Conservation (phyloP, 2,113 vertebrate genomes). For the Strix uralensis region DNA sequence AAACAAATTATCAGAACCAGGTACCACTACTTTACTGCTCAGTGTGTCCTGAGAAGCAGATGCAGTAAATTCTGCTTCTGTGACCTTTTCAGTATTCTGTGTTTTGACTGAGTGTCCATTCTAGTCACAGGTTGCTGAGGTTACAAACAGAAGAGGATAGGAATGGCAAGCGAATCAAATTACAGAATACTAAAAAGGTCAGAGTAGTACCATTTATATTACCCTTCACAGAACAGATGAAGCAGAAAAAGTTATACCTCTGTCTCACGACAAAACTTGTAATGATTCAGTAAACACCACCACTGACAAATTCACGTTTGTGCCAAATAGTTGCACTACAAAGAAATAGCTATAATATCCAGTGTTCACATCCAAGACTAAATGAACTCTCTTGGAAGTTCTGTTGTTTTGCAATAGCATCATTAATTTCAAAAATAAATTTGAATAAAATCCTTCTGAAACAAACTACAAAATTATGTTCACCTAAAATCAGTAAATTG, state of each 20-base stretch:
- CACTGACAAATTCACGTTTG: conserved; percentile 27
- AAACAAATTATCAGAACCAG: conserved; percentile 37
- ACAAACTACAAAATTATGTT: background rate
- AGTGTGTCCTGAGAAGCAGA: conserved; percentile 31
- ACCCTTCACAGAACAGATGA: conserved; percentile 59
- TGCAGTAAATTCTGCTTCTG: conserved; percentile 34
- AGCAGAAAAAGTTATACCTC: conserved; percentile 52
- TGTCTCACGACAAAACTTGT: conserved; percentile 23
- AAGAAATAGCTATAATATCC: background rate
- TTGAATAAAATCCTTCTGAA: background rate
- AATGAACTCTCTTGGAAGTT: background rate
- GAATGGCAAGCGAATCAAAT: conserved; percentile 71
- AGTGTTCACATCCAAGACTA: background rate
- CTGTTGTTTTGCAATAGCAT: background rate
- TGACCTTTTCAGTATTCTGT: conserved; percentile 77
- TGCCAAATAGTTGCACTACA: background rate
- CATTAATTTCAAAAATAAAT: background rate
- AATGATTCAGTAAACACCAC: conserved; percentile 42
- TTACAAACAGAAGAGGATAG: conserved; percentile 59
- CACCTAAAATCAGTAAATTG: background rate
- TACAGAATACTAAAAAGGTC: conserved; percentile 77
- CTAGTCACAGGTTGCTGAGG: conserved; percentile 57
- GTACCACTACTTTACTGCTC: conserved; percentile 45
- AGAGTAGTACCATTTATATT: conserved; percentile 63
- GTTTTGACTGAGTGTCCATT: conserved; percentile 74